Percentiles rank a stretch among this genome's conserved stretches.
Conservation (phyloP, 2,888 invertebrate genomes). For the Emesis russula region DNA sequence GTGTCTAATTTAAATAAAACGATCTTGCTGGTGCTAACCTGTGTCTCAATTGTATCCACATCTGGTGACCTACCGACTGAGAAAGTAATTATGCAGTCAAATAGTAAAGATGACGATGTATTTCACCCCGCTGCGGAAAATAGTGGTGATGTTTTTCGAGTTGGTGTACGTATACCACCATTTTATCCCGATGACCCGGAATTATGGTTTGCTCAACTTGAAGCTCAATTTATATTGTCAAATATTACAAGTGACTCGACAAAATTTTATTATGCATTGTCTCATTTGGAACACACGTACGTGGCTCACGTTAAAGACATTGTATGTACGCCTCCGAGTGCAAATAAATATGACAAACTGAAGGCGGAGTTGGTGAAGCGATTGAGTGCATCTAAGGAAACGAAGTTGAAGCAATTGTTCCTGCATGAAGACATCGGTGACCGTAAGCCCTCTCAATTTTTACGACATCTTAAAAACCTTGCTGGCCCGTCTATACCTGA, state of each 20-base stretch:
- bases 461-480: slow-evolving; percentile 60
- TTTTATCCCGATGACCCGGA: slow-evolving; percentile 58
- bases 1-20: no score
- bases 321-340: slow-evolving; percentile 51
- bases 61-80: not conserved
- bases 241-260: slow-evolving; percentile 42
- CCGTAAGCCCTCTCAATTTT: slow-evolving; percentile 66
- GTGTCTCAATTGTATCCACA: not conserved
- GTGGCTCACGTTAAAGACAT: slow-evolving; percentile 59
- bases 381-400: slow-evolving; percentile 30
- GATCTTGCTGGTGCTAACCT: no score
- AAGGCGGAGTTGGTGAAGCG: slow-evolving; percentile 33
- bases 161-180: slow-evolving; percentile 42
- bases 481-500: slow-evolving; percentile 59
- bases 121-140: not conserved
- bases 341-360: not conserved
- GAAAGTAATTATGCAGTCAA: not conserved
- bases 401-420: slow-evolving; percentile 39
- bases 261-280: slow-evolving; percentile 54
- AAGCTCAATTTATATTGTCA: slow-evolving; percentile 52
- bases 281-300: slow-evolving; percentile 46
- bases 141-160: slow-evolving; percentile 30
- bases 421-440: slow-evolving; percentile 53
- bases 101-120: not conserved
- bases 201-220: slow-evolving; percentile 59